Percentiles rank a stretch among this genome's conserved stretches.
These are phyloP conservation scores for Thomomys bottae DNA, from an alignment of 2,113 vertebrate species.

Conservation along the genomic window DNA sequence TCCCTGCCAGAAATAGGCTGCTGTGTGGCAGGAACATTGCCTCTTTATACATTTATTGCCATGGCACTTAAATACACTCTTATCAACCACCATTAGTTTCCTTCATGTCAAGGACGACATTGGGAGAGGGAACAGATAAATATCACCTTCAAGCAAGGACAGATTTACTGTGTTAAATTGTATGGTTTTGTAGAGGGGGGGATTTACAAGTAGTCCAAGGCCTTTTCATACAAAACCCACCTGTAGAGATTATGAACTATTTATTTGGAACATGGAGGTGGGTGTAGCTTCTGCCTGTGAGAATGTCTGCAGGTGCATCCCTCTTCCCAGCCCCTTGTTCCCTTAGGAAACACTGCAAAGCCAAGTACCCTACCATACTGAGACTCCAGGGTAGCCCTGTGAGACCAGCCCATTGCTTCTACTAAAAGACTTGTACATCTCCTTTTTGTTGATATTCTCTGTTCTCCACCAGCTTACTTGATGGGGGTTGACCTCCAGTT, in stretches of 20 bases:
- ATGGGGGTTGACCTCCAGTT: too few relatives aligned
- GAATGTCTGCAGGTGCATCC: not conserved
- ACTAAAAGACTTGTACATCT: too few relatives aligned
- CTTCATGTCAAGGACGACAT: not conserved
- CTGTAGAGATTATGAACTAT: not conserved
- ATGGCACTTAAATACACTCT: not conserved
- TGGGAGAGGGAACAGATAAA: not conserved
- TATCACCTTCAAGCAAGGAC: not conserved
- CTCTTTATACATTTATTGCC: not conserved
- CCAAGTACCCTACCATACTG: not conserved
- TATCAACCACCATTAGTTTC: not conserved
- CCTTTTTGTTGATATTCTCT: too few relatives aligned
- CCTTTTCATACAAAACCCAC: not conserved
- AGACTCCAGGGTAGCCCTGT: too few relatives aligned
- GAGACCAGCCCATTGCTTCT: too few relatives aligned
- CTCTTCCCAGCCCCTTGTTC: fast-evolving
- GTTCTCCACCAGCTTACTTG: too few relatives aligned
- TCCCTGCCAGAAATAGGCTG: not conserved
- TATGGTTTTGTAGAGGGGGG: not conserved
- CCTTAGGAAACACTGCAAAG: not conserved
- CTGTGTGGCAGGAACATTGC: not conserved
- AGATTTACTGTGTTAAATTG: not conserved
- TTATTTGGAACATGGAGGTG: not conserved
- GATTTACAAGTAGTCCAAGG: not conserved
- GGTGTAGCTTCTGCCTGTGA: not conserved